Evolutionary conservation across 2,113 vertebrate genomes (phyloP).

Genomic region (Hyperoodon ampullatus): DNA sequence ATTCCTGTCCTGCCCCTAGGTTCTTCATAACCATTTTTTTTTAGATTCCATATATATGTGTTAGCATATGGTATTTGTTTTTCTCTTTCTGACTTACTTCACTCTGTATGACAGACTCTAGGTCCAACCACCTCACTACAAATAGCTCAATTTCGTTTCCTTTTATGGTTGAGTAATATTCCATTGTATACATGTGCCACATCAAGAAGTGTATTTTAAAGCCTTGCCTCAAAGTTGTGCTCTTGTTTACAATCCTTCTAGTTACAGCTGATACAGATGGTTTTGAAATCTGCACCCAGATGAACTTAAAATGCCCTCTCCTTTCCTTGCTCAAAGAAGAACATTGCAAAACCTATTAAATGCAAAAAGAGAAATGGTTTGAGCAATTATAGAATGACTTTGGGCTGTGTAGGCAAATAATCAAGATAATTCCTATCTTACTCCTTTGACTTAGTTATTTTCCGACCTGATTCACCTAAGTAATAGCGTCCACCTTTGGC

Average conservation of each 20-base stretch:
- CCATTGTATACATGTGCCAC: too few relatives aligned
- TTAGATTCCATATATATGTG: too few relatives aligned
- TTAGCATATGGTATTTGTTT: too few relatives aligned
- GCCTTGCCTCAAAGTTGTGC: conserved; percentile 7
- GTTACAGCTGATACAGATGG: conserved; percentile 31
- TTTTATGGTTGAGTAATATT: too few relatives aligned
- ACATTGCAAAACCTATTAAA: conserved; percentile 38
- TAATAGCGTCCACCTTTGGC: not conserved
- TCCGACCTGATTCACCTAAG: not conserved
- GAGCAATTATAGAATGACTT: not conserved
- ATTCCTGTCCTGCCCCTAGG: too few relatives aligned
- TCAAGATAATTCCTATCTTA: not conserved
- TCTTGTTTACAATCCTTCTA: conserved; percentile 30
- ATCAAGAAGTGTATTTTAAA: conserved; percentile 38
- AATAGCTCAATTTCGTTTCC: too few relatives aligned
- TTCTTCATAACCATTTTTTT: too few relatives aligned
- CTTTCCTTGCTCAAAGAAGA: conserved; percentile 46
- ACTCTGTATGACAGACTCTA: too few relatives aligned
- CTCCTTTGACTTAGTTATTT: not conserved
- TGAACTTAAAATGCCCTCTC: conserved; percentile 3
- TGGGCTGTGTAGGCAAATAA: not conserved
- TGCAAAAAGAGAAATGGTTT: conserved; percentile 15
- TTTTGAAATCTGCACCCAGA: conserved; percentile 46
- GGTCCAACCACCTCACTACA: too few relatives aligned
- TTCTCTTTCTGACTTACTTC: too few relatives aligned